These are phyloP conservation scores for Bradypodion pumilum DNA, from an alignment of 2,797 vertebrate genomes.

Conservation along the genomic window DNA sequence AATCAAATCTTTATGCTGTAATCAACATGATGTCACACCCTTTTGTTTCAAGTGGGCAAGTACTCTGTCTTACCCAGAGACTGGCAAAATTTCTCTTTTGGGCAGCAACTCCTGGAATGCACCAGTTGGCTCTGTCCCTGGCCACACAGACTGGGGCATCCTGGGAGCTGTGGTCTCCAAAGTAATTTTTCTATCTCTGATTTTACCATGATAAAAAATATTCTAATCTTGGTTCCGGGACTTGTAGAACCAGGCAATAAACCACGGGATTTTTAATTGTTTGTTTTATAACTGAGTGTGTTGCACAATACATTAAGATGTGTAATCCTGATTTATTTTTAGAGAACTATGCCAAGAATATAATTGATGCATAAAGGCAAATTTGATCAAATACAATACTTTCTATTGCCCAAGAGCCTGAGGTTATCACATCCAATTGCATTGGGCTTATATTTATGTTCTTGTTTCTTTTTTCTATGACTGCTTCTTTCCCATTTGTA, in stretches of 20 bases:
- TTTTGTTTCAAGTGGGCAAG: not conserved
- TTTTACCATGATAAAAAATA: not conserved
- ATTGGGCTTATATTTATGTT: not conserved
- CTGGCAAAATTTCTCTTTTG: too few species aligned
- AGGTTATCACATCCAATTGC: not conserved
- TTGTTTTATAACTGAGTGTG: not conserved
- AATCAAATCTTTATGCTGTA: not conserved
- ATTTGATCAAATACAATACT: not conserved
- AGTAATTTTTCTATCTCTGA: not conserved
- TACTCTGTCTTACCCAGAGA: too few species aligned
- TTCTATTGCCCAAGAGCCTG: not conserved
- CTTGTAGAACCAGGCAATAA: not conserved
- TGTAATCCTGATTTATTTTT: conserved; percentile 9
- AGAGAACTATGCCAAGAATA: not conserved
- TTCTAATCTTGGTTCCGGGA: not conserved
- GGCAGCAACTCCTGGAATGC: too few species aligned
- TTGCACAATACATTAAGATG: too few species aligned
- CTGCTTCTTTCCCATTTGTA: too few species aligned
- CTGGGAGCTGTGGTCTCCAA: too few species aligned
- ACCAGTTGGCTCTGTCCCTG: too few species aligned
- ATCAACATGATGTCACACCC: not conserved
- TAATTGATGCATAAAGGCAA: not conserved
- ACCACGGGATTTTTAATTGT: not conserved
- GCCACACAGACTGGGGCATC: too few species aligned
- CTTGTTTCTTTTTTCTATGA: not conserved